Evolutionary conservation across 2,797 vertebrate genomes (phyloP).

Genomic region (Gymnoscopelus braueri): DNA sequence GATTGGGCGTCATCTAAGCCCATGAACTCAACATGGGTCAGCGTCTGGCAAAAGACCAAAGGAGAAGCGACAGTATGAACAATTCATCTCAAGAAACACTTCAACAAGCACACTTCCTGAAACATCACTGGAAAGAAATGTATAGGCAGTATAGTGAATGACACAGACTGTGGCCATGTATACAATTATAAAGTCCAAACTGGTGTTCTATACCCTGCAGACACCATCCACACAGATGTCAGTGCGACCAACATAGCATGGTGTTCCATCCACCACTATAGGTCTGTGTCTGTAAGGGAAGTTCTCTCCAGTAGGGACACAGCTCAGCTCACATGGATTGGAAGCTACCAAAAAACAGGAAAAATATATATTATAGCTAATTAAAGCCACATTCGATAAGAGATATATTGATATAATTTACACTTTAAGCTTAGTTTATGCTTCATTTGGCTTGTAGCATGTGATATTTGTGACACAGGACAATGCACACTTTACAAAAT

Average conservation of each 20-base stretch:
- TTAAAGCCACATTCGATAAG: neutral
- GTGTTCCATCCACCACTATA: conserved; percentile 89
- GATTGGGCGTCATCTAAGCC: conserved; percentile 76
- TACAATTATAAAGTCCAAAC: too few relatives aligned
- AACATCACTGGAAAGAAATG: too few relatives aligned
- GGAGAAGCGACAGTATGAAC: too few relatives aligned
- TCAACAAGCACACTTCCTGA: too few relatives aligned
- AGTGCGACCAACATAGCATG: conserved; percentile 85
- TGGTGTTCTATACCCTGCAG: conserved; percentile 82
- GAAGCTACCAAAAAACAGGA: conserved; percentile 68
- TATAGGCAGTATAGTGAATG: too few relatives aligned
- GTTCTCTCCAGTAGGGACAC: conserved; percentile 90
- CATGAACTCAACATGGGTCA: conserved; percentile 82
- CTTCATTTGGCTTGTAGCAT: too few relatives aligned
- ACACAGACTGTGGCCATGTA: too few relatives aligned
- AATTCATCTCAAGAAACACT: too few relatives aligned
- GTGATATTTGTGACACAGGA: too few relatives aligned
- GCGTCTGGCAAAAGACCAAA: conserved; percentile 70
- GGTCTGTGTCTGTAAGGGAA: conserved; percentile 90
- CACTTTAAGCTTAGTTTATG: too few relatives aligned
- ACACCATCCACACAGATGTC: conserved; percentile 90
- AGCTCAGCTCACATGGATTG: conserved; percentile 92
- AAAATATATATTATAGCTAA: neutral
- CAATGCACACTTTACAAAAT: too few relatives aligned
- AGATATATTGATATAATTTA: too few relatives aligned